Conservation (phyloP, 2,113 vertebrate species). For the Microcebus tavaratra region DNA sequence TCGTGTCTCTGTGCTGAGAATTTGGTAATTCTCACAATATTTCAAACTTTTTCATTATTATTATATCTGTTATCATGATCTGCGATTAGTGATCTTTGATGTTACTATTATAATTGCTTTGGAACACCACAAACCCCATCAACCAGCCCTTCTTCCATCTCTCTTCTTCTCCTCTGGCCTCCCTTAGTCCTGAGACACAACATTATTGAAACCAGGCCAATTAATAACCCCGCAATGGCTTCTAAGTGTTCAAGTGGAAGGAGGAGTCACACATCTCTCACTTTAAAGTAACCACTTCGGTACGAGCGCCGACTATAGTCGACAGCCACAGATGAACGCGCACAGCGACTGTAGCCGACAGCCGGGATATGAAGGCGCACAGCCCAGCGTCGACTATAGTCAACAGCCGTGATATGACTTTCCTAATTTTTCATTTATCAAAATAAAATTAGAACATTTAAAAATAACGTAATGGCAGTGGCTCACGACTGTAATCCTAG, state of each 20-base stretch:
- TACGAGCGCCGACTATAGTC: too few relatives aligned
- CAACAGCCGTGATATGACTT: too few relatives aligned
- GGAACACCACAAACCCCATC: not conserved
- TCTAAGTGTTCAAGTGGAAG: not conserved
- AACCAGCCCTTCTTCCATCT: not conserved
- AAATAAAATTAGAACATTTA: too few relatives aligned
- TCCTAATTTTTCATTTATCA: too few relatives aligned
- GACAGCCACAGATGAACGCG: too few relatives aligned
- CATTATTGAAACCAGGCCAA: not conserved
- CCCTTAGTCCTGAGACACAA: not conserved
- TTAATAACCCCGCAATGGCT: not conserved
- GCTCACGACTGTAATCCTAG: too few relatives aligned
- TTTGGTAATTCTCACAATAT: not conserved
- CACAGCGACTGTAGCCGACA: too few relatives aligned
- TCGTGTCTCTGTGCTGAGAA: not conserved
- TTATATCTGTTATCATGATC: not conserved
- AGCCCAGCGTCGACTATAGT: too few relatives aligned
- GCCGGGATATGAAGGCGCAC: too few relatives aligned
- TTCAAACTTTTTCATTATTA: not conserved
- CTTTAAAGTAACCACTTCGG: not conserved
- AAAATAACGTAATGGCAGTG: too few relatives aligned
- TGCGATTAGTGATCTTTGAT: not conserved
- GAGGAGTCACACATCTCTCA: not conserved
- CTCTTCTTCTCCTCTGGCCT: not conserved
- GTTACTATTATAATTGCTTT: not conserved